Evolutionary conservation across 1,140 invertebrate genomes (phyloP).

Genomic region (honey bee (Apis mellifera)): DNA sequence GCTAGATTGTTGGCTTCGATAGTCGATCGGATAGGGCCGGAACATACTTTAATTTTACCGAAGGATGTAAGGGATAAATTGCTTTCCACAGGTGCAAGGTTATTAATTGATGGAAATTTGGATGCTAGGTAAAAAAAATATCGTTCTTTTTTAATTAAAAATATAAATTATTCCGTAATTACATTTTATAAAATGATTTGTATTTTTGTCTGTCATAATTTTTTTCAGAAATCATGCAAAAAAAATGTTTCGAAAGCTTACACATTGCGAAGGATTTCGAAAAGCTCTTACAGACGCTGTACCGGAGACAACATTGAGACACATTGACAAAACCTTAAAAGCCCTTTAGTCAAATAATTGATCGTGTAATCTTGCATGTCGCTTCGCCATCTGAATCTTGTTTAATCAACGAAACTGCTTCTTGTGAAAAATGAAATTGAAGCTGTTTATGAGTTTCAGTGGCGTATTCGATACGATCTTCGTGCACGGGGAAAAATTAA

Average conservation of each 20-base stretch:
- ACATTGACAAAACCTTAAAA: conserved; percentile 86
- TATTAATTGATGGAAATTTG: conserved; percentile 92
- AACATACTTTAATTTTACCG: conserved; percentile 87
- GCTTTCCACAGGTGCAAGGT: conserved; percentile 89
- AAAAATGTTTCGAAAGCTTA: conserved; percentile 84
- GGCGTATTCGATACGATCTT: conserved; percentile 12
- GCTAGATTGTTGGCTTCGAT: conserved; percentile 89
- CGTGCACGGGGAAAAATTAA: conserved; percentile 24
- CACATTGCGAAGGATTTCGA: conserved; percentile 85
- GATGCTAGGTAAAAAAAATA: conserved; percentile 88
- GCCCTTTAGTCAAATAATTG: conserved; percentile 75
- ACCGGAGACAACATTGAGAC: conserved; percentile 84
- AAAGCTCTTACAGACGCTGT: conserved; percentile 85
- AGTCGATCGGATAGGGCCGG: conserved; percentile 87
- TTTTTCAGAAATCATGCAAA: conserved; percentile 85
- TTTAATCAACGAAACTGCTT: conserved; percentile 37
- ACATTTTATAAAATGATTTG: not conserved
- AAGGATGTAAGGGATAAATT: conserved; percentile 91
- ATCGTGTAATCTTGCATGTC: not conserved
- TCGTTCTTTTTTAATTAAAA: not conserved
- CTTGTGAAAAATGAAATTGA: not conserved
- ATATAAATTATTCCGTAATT: no score
- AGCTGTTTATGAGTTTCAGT: not conserved
- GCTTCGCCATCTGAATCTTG: not conserved
- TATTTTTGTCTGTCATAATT: not conserved